A percentile compares a stretch with the other conserved stretches of the same genome.
Conservation (phyloP, 2,888 invertebrate species). For the Drosophila pegasa region DNA sequence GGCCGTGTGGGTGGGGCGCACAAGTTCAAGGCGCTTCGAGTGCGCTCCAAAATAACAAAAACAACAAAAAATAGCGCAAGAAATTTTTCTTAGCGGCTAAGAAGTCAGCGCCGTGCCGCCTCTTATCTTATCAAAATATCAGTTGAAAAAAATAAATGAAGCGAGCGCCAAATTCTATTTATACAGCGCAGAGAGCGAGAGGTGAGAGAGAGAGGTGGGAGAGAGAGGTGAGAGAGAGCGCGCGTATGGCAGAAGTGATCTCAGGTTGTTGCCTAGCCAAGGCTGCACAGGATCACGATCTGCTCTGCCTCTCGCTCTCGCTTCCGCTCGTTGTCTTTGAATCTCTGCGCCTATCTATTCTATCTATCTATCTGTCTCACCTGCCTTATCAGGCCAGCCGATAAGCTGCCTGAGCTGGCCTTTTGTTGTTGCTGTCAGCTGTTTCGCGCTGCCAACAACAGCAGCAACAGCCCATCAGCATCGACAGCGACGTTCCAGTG, state of each 20-base stretch:
- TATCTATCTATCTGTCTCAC: conserved; percentile 50
- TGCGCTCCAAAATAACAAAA: conserved; percentile 20
- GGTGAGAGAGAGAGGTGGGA: neutral
- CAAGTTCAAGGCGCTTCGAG: conserved; percentile 51
- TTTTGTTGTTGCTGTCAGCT: conserved; percentile 51
- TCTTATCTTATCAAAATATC: conserved; percentile 53
- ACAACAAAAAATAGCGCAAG: conserved; percentile 15
- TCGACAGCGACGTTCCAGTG: conserved; percentile 32
- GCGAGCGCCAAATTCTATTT: conserved; percentile 41
- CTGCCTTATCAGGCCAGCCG: conserved; percentile 50
- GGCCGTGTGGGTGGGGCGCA: neutral
- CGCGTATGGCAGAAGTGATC: neutral
- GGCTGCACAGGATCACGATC: neutral
- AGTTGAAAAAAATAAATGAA: conserved; percentile 29
- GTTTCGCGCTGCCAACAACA: conserved; percentile 36
- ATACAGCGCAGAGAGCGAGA: conserved; percentile 18
- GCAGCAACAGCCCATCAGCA: conserved; percentile 19
- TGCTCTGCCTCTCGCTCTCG: neutral
- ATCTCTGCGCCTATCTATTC: conserved; percentile 38
- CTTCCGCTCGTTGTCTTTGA: neutral
- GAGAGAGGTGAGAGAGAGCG: neutral
- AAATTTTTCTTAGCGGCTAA: conserved; percentile 32
- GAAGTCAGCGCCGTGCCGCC: conserved; percentile 22
- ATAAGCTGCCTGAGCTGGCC: conserved; percentile 54
- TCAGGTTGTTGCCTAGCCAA: neutral